Percentiles rank a stretch among this genome's conserved stretches.
phyloP scores from a whole-genome alignment of 1,140 invertebrate genomes.

The Drosophila miranda region DNA sequence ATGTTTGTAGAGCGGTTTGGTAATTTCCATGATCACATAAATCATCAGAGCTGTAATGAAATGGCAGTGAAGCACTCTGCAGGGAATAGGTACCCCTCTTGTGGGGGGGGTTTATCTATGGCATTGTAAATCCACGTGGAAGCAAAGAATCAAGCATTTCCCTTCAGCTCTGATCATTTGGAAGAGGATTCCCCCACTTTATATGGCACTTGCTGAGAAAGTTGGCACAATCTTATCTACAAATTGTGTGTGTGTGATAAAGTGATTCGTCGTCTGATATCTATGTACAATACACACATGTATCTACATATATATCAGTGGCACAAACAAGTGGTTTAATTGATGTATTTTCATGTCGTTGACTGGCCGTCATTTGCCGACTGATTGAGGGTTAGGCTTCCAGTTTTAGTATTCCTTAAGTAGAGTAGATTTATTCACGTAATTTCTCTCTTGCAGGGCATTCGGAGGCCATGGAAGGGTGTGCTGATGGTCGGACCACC shows the following conservation, averaged over 20 bases:
- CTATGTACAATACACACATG: background rate
- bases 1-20: too few relatives aligned
- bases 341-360: background rate
- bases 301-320: background rate
- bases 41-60: too few relatives aligned
- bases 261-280: conserved; percentile 10
- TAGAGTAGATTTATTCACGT: background rate
- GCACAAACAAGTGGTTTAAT: conserved; percentile 1
- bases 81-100: too few relatives aligned
- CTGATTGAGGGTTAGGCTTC: too few relatives aligned
- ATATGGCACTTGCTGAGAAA: background rate
- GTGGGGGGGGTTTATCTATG: too few relatives aligned
- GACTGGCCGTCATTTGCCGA: too few relatives aligned
- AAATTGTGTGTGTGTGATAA: background rate
- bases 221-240: conserved; percentile 17
- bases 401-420: too few relatives aligned
- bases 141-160: too few relatives aligned
- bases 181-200: background rate
- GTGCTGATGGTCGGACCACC: conserved; percentile 92
- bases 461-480: conserved; percentile 91
- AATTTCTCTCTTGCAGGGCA: conserved; percentile 86
- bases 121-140: too few relatives aligned
- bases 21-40: too few relatives aligned
- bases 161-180: background rate
- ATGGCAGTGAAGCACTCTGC: too few relatives aligned